These are phyloP conservation scores for Rhaphigaster nebulosa DNA, from an alignment of 2,888 invertebrate genomes.

Conservation along the genomic window DNA sequence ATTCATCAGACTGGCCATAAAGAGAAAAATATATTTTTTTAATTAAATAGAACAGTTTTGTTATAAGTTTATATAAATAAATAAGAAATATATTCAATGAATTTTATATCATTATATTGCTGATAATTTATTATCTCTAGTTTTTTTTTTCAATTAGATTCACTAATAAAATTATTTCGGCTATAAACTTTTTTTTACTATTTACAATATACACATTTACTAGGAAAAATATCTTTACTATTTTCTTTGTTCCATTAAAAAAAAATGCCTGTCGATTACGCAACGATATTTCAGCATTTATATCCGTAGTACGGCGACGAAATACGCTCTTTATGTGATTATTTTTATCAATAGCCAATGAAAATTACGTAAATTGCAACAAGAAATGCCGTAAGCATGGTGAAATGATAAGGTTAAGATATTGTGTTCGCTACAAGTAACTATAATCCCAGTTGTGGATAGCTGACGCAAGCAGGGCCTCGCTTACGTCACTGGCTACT, in stretches of 20 bases:
- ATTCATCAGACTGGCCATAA: no score
- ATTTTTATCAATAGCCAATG: neutral
- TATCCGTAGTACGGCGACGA: neutral
- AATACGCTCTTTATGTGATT: neutral
- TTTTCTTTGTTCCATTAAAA: neutral
- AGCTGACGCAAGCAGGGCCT: constrained; percentile 33
- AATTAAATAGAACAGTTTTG: no score
- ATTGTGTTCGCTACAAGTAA: constrained; percentile 23
- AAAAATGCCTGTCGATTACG: neutral
- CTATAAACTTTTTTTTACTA: neutral
- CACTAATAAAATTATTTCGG: no score
- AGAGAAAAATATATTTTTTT: no score
- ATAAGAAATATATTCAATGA: no score
- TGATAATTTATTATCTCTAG: no score
- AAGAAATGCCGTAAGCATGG: neutral
- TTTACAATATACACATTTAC: no score
- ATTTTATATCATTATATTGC: no score
- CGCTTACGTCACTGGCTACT: constrained; percentile 34
- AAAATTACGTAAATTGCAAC: neutral
- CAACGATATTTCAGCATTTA: neutral
- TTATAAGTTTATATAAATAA: no score
- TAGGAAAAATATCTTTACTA: no score
- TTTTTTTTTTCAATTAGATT: no score
- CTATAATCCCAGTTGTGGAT: constrained; percentile 46
- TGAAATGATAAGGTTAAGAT: constrained; percentile 7